Percentiles rank a stretch among this genome's conserved stretches.
These are phyloP conservation scores for Rhagophthalmus giganteus DNA, from an alignment of 2,888 invertebrate species.

Conservation along the genomic window DNA sequence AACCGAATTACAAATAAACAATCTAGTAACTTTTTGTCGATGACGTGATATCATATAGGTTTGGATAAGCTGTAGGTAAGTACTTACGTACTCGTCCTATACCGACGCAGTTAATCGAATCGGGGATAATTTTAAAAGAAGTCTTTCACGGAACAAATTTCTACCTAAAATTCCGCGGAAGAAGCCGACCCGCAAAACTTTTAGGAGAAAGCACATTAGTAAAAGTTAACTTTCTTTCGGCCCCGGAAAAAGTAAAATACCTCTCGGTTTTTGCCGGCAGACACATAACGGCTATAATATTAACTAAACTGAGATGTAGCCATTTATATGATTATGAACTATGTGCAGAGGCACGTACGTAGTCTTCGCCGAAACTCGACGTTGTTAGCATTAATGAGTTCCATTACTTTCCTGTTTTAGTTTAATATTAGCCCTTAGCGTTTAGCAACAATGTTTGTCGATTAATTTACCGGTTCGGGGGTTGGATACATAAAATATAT, in stretches of 20 bases:
- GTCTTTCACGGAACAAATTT: neutral
- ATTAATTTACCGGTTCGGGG: conserved; percentile 1
- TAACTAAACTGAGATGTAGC: conserved; percentile 8
- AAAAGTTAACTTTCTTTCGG: conserved; percentile 19
- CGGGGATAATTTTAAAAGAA: conserved; percentile 3
- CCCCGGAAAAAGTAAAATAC: conserved; percentile 13
- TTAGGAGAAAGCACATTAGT: conserved; percentile 11
- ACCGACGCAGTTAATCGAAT: too few relatives aligned
- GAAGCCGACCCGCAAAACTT: conserved; percentile 9
- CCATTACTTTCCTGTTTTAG: conserved; percentile 10
- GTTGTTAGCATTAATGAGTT: conserved; percentile 8
- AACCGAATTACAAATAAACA: too few relatives aligned
- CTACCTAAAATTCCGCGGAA: conserved; percentile 1
- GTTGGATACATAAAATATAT: conserved; percentile 8
- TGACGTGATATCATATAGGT: too few relatives aligned
- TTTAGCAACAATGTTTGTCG: neutral
- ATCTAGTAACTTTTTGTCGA: too few relatives aligned
- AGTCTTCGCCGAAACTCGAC: conserved; percentile 2
- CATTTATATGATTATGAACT: conserved; percentile 11
- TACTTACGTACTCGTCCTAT: too few relatives aligned
- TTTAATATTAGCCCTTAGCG: conserved; percentile 2
- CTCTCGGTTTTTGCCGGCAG: conserved; percentile 3
- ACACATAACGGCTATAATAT: conserved; percentile 9
- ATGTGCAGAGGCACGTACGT: conserved; percentile 4
- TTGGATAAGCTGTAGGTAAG: too few relatives aligned